Evolutionary conservation across 2,888 invertebrate genomes (phyloP), one percentile per base, ranked within the genome.

Genomic region (Blastobasis adustella): DNA sequence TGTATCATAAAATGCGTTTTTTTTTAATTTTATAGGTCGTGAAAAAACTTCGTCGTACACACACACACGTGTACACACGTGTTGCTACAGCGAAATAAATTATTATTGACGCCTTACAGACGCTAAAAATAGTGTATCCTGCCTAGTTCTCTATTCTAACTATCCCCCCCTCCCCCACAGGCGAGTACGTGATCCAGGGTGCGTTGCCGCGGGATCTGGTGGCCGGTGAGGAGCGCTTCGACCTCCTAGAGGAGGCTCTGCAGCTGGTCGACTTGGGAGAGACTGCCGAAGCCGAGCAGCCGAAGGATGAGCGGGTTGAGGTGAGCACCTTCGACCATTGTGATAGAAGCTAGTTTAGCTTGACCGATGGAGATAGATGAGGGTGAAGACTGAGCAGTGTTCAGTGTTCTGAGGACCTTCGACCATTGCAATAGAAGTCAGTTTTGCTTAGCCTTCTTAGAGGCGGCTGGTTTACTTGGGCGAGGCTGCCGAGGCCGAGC

Each of bases 381-480:
- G 23, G 23, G 23, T 2, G 2, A 23, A 23, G 23, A 23, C 23
- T 23, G 23, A 23, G 23, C 23, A 23, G 23, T 23, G 23, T 23
- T 23, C 23, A 23, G 23, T 23, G 23, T 23, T 23, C 3, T 23
- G 23, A 23, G 23, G 3, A 23, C 23, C 23, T 23, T 23, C 23
- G 23, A 23, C 23, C 23, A 3, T 23, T 23, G 23, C 23, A 3
- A 23, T 23, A 23, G 3, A 3, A 23, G 23, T 3, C 3, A 23
- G 1, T 23, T 23, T 23, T 23, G 92, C 68, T 92, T 92, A 67
- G 91, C 92, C 63, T 90, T 93, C 48, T 90, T 94, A 47, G 94
- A 94, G 73, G 5, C 92, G 93, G 71, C 89, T 94, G 45, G 93
- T 93, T n/a, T 93, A 92, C 62, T 90, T 94, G 64, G 92, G 93